Evolutionary conservation across 1,140 invertebrate species (phyloP).

Genomic region (Drosophila rhopaloa): DNA sequence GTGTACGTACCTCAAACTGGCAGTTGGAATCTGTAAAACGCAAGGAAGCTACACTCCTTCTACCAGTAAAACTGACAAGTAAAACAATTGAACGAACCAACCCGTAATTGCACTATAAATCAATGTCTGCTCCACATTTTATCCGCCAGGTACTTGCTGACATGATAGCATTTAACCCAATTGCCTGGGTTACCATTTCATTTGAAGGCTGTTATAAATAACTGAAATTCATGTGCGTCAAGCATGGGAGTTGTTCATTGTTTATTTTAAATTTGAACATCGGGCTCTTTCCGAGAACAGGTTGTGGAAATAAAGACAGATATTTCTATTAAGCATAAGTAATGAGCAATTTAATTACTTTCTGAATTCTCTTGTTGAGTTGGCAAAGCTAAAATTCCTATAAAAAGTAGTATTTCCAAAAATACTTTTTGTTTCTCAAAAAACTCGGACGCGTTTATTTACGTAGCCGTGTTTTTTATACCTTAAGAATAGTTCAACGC

Average conservation of each 20-base stretch:
- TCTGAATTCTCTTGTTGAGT: background rate
- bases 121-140: slow-evolving; percentile 76
- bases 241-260: slow-evolving; percentile 21
- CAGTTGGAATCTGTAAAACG: slow-evolving; percentile 9
- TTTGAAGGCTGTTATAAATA: slow-evolving; percentile 56
- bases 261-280: slow-evolving; percentile 17
- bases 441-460: slow-evolving; percentile 22
- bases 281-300: background rate
- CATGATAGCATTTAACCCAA: slow-evolving; percentile 37
- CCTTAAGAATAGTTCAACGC: slow-evolving; percentile 32
- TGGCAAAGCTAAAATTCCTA: slow-evolving; percentile 7
- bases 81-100: slow-evolving; percentile 39
- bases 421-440: slow-evolving; percentile 16
- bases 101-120: slow-evolving; percentile 74
- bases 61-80: slow-evolving; percentile 7
- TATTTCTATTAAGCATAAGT: slow-evolving; percentile 19
- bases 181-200: slow-evolving; percentile 44
- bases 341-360: slow-evolving; percentile 17
- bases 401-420: slow-evolving; percentile 40
- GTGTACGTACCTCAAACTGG: slow-evolving; percentile 3
- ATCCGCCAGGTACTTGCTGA: slow-evolving; percentile 57
- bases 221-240: slow-evolving; percentile 48
- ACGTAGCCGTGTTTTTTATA: slow-evolving; percentile 31
- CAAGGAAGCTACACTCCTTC: slow-evolving; percentile 8
- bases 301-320: slow-evolving; percentile 22